These are phyloP conservation scores for Rhopalosiphum maidis DNA, from an alignment of 1,140 invertebrate genomes.

Conservation along the genomic window DNA sequence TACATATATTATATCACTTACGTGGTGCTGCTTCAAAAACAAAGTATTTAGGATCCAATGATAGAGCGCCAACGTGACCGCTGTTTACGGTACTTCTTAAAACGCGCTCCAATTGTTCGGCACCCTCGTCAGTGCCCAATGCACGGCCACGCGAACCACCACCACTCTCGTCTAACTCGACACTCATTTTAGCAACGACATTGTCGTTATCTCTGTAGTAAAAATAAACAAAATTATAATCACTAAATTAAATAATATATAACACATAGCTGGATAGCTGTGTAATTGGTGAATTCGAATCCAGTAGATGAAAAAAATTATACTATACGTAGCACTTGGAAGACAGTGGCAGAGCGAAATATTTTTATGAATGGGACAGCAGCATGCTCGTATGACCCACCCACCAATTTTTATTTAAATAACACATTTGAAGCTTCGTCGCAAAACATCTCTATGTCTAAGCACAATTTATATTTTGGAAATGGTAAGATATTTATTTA, in stretches of 20 bases:
- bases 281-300: not conserved
- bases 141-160: conserved; percentile 68
- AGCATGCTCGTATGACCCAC: no score
- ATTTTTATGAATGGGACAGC: no score
- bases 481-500: no score
- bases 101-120: conserved; percentile 61
- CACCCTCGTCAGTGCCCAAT: conserved; percentile 64
- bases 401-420: no score
- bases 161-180: conserved; percentile 72
- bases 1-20: conserved; percentile 60
- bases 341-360: no score
- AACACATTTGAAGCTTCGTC: no score
- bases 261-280: not conserved
- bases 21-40: conserved; percentile 70
- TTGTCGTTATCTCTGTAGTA: conserved; percentile 66
- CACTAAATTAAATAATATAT: not conserved
- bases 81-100: conserved; percentile 73
- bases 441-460: no score
- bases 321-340: not conserved
- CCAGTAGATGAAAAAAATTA: not conserved
- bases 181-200: conserved; percentile 71
- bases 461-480: no score
- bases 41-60: conserved; percentile 78
- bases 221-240: not conserved
- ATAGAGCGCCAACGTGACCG: conserved; percentile 78